Evolutionary conservation across 2,797 vertebrate genomes (phyloP), one percentile per base, ranked within the genome.

Genomic region (Strix occidentalis): DNA sequence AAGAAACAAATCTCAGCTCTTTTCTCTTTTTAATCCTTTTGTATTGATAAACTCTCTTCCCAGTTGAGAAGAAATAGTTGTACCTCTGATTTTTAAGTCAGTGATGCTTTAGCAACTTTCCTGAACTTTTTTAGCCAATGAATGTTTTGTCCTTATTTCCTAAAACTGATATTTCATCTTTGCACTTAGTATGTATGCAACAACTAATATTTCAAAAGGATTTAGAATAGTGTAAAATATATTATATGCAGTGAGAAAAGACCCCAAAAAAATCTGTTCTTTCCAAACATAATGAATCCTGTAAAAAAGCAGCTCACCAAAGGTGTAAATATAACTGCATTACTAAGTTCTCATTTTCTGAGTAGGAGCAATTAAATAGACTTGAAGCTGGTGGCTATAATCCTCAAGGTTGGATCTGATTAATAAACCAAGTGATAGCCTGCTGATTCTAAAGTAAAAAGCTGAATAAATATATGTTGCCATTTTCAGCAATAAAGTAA

Each of bases 401-500:
- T 97, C 87, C 95, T 98, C 76, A 96, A 97, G 90, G 84, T 56
- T 98, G 92, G 76, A 84, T 97, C 93, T 97, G 87, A 97, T 98
- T 98, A 98, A 97, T 97, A 98, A 95, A 97, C 87, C 43, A 14
- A 98, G 93, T 2, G 43, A 97, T 96, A 97, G 84, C 97, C 96
- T 97, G 96, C 96, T 97, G 96, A 96, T 97, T 97, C 93, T 96
- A 78, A 98, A 98, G 95, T 93, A 97, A 97, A 97, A 97, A 96
- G 81, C 94, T 95, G 95, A 97, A 96, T 98, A 98, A 98, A 97
- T 97, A 84, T 69, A 95, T 58, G 84, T 94, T 98, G 94, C 82
- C 94, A 82, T 97, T 96, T 97, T 95, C 94, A 89, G 83, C 95
- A 97, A 97, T 97, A 97, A 97, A 97, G 87, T 97, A 98, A 97